Conservation (phyloP, 2,113 vertebrate species). For the Dascyllus trimaculatus region DNA sequence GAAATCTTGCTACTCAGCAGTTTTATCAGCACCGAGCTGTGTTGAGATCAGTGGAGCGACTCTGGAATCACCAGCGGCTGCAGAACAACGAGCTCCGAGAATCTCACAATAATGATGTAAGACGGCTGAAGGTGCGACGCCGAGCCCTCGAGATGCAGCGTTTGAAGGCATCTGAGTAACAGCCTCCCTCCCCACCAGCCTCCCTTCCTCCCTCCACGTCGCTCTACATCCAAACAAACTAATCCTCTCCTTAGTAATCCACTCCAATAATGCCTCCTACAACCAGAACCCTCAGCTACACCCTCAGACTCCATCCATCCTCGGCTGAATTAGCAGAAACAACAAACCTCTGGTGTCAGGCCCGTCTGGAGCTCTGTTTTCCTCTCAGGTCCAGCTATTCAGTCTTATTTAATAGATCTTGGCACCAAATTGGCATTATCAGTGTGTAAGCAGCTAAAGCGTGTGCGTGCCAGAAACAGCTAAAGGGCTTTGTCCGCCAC, state of each 20-base stretch:
- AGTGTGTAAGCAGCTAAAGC: conserved; percentile 78
- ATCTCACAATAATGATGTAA: conserved; percentile 66
- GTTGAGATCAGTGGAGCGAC: conserved; percentile 67
- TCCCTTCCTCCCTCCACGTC: neutral
- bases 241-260: conserved; percentile 78
- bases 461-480: conserved; percentile 73
- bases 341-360: conserved; percentile 55
- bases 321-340: conserved; percentile 28
- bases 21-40: conserved; percentile 58
- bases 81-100: conserved; percentile 55
- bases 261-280: conserved; percentile 67
- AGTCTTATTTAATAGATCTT: conserved; percentile 83
- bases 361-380: conserved; percentile 54
- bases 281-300: conserved; percentile 52
- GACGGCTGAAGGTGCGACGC: conserved; percentile 56
- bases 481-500: conserved; percentile 78
- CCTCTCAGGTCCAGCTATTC: conserved; percentile 64
- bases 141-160: conserved; percentile 61
- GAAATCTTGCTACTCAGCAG: conserved; percentile 64
- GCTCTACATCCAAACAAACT: conserved; percentile 61
- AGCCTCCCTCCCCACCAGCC: neutral
- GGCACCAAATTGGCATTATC: conserved; percentile 81
- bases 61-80: conserved; percentile 62
- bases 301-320: conserved; percentile 44
- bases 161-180: conserved; percentile 51